Percentiles rank a stretch among this genome's conserved stretches.
These are phyloP conservation scores for Eubasilissa splendida DNA, from an alignment of 2,888 invertebrate genomes.

Conservation along the genomic window DNA sequence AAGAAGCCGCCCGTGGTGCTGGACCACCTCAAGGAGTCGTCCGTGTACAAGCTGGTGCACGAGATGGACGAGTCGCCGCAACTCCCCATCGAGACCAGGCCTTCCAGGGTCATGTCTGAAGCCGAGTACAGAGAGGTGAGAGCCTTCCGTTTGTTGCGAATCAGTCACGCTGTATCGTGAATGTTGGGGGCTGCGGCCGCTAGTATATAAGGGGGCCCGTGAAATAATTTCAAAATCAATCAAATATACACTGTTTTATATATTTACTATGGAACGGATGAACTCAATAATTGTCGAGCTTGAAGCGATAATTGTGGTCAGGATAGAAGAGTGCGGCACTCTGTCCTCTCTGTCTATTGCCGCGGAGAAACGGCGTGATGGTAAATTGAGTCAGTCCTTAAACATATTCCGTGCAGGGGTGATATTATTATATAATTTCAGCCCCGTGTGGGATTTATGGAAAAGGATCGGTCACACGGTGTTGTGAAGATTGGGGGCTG, in stretches of 20 bases:
- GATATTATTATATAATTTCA: too few species aligned
- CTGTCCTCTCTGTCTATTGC: too few species aligned
- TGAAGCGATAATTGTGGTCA: too few species aligned
- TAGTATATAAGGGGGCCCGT: background rate
- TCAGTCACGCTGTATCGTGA: background rate
- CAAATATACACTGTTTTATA: background rate
- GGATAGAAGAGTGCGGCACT: too few species aligned
- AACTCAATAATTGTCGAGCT: too few species aligned
- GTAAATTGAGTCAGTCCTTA: too few species aligned
- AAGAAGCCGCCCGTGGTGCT: slow-evolving; percentile 84
- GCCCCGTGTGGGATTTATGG: too few species aligned
- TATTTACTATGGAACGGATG: too few species aligned
- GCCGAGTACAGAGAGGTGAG: slow-evolving; percentile 74
- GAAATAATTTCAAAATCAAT: background rate
- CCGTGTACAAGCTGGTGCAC: slow-evolving; percentile 86
- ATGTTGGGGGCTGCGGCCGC: background rate
- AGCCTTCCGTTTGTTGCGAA: too few species aligned
- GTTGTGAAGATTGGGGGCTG: background rate
- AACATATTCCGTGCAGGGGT: too few species aligned
- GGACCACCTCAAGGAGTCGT: slow-evolving; percentile 84
- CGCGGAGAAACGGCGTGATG: too few species aligned
- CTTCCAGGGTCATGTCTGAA: slow-evolving; percentile 72
- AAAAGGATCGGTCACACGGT: too few species aligned
- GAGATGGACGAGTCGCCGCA: slow-evolving; percentile 80
- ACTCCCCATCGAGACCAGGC: slow-evolving; percentile 75